Base-by-base conservation (phyloP, 1,140 invertebrate species). In the Solen grandis region DNA sequence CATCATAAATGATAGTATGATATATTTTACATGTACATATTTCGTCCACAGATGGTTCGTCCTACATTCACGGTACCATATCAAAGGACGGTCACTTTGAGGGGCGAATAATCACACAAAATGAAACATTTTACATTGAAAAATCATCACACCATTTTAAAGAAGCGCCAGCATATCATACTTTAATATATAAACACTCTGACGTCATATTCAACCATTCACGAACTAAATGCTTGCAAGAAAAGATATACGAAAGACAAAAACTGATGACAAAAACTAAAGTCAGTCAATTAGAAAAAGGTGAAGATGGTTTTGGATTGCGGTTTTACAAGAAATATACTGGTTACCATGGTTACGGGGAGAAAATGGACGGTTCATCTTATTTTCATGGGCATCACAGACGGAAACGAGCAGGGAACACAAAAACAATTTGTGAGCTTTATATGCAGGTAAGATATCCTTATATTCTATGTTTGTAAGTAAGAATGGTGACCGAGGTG, bases 11-110 rank as follows among this genome's bases (percentile, higher is more conserved):
- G n/a, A n/a, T n/a, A n/a, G n/a, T n/a, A n/a, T n/a, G n/a, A n/a
- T n/a, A n/a, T n/a, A n/a, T n/a, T n/a, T n/a, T n/a, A n/a, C n/a
- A n/a, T n/a, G n/a, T n/a, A n/a, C n/a, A n/a, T n/a, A n/a, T n/a
- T n/a, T n/a, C n/a, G n/a, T n/a, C n/a, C n/a, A n/a, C 95, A 93
- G 96, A 97, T 85, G 96, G 96, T 69, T 93, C 93, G n/a, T 95
- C 96, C n/a, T 90, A 94, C 68, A 96, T 98, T 33, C 95, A 96
- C 86, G 97, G 97, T 29, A 93, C 98, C 76, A 94, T 99, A 59
- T 97, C 97, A 70, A 93, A 94, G 59, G 95, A 97, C 65, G 97
- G 97, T 73, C 93, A 97, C 29, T 97, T 99, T 89, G 97, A 98
- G 90, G 97, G 97, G 22, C 96, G 95, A 29, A 95, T 98, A 76